Percentiles rank a stretch among this genome's conserved stretches.
phyloP scores from a whole-genome alignment of 2,888 invertebrate genomes.

The Caenorhabditis panamensis region DNA sequence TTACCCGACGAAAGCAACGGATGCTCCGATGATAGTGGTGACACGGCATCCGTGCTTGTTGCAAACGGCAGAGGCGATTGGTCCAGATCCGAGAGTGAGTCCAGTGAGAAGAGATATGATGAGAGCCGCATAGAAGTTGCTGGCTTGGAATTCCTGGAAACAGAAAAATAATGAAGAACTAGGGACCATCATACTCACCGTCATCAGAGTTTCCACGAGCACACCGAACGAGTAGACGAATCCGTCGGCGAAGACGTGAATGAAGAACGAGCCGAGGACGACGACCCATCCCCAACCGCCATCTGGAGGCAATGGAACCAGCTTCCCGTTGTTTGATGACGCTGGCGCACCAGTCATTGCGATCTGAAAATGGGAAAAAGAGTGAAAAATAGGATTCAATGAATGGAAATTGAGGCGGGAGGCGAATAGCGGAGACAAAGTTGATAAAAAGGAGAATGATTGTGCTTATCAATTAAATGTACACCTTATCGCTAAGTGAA shows the following conservation, averaged over 20 bases:
- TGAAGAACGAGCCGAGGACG: slow-evolving; percentile 90
- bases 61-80: slow-evolving; percentile 94
- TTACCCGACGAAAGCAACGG: slow-evolving; percentile 85
- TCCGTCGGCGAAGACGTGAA: slow-evolving; percentile 94
- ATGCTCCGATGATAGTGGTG: slow-evolving; percentile 92
- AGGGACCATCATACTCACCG: slow-evolving; percentile 74
- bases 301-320: slow-evolving; percentile 78
- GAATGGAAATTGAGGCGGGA: too few species aligned
- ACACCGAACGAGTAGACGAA: slow-evolving; percentile 98
- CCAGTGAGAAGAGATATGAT: slow-evolving; percentile 95
- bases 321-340: slow-evolving; percentile 58
- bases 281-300: slow-evolving; percentile 81
- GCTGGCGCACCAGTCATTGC: slow-evolving; percentile 62
- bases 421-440: too few species aligned
- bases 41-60: slow-evolving; percentile 94
- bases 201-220: slow-evolving; percentile 90
- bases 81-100: slow-evolving; percentile 91
- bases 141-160: slow-evolving; percentile 87
- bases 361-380: slow-evolving; percentile 21
- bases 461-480: too few species aligned
- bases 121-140: slow-evolving; percentile 92
- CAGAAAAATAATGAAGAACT: neutral
- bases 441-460: too few species aligned
- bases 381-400: too few species aligned
- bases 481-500: too few species aligned